A percentile compares a stretch with the other conserved stretches of the same genome.
Conservation (phyloP, 2,888 invertebrate species). For the Drosophila aldrichi region DNA sequence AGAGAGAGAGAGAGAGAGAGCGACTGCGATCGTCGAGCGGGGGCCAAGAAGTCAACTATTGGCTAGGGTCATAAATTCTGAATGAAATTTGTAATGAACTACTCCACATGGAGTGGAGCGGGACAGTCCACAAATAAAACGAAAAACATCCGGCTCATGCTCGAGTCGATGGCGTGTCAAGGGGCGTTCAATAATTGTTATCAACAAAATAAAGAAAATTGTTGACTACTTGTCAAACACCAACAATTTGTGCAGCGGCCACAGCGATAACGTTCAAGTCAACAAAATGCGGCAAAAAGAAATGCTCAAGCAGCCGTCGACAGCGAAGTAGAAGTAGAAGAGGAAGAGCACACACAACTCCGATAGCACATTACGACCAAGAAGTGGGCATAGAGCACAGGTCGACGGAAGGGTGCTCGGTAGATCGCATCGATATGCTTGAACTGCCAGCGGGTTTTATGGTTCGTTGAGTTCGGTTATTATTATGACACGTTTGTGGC, state of each 20-base stretch:
- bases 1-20: too few species aligned
- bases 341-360: not conserved
- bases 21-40: not conserved
- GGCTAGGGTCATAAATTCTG: slow-evolving; percentile 66
- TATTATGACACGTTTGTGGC: slow-evolving; percentile 65
- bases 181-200: slow-evolving; percentile 63
- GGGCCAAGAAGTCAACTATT: slow-evolving; percentile 60
- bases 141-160: slow-evolving; percentile 52
- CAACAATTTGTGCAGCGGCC: slow-evolving; percentile 71
- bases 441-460: slow-evolving; percentile 60
- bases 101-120: not conserved
- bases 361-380: slow-evolving; percentile 2
- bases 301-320: not conserved
- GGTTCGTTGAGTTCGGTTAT: slow-evolving; percentile 68
- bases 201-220: slow-evolving; percentile 56
- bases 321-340: not conserved
- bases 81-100: slow-evolving; percentile 56
- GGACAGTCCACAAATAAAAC: slow-evolving; percentile 46
- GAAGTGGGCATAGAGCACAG: not conserved
- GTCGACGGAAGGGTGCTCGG: not conserved
- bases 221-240: slow-evolving; percentile 79
- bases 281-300: slow-evolving; percentile 54
- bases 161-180: slow-evolving; percentile 34
- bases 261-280: slow-evolving; percentile 72
- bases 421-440: slow-evolving; percentile 58